Evolutionary conservation across 1,140 invertebrate genomes (phyloP), one percentile per base, ranked within the genome.

Genomic region (Teleopsis dalmanni): DNA sequence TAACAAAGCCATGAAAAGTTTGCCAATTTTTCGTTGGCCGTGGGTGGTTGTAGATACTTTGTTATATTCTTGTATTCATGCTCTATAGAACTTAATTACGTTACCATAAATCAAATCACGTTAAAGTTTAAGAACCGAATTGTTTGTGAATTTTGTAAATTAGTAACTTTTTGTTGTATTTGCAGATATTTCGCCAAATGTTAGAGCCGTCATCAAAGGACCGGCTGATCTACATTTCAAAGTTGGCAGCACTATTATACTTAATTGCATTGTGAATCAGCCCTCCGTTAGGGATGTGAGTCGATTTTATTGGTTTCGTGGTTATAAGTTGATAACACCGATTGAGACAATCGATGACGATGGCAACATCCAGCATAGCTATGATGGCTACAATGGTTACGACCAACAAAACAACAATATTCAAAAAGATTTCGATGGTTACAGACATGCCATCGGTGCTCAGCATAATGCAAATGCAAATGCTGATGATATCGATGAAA

Each of bases 251-350:
- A 78, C 81, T 14, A 78, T 91, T 51, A 84, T 81, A 38, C 75
- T 91, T 21, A 87, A 83, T 19, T 91, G 88, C 70, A 78, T 85
- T 55, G 83, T 91, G 54, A 85, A 83, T 53, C 87, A 90, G 69
- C 64, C 64, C 7, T 86, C 85, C 51, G 85, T 86, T 25, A 86
- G 88, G 68, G 84, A 87, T 60, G 75, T 88, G 47, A 85, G 85
- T 14, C 86, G 84, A 36, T 83, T 88, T 55, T 84, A 84, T 71
- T 91, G 88, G 88, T 91, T 85, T 75, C 82, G 81, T 57, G 84
- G 82, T 14, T 61, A 66, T 22, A 58, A 66, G 22, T 58, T 67
- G 57, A 62, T 67, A 34, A 66, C 64, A 1, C 64, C 64, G 19
- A 62, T 67, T 19, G 59, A 64, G 29, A 52, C 53, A 3, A 60